Percentiles rank a stretch among this genome's conserved stretches.
Conservation (phyloP, 2,888 invertebrate genomes). For the Cantharis rufa region DNA sequence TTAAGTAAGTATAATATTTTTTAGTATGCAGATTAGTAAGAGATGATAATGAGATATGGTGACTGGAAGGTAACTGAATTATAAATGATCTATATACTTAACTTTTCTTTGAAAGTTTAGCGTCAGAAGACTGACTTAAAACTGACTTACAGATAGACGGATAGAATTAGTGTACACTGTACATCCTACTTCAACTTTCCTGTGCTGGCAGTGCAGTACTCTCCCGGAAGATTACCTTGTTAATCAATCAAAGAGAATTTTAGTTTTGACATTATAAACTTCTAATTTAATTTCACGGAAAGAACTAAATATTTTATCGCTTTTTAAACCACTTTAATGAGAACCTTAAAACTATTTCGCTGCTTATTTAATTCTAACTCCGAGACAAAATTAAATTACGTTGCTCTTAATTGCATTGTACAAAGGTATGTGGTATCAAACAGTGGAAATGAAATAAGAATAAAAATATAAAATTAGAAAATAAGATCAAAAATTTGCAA, state of each 20-base stretch:
- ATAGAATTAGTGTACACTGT: neutral
- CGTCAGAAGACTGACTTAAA: no score
- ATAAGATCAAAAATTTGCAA: neutral
- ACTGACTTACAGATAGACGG: no score
- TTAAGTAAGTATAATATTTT: no score
- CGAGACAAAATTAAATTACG: neutral
- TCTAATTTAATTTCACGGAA: neutral
- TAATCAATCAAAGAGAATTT: neutral
- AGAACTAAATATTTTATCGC: neutral
- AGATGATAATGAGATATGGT: no score
- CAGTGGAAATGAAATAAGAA: neutral
- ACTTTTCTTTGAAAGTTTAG: no score
- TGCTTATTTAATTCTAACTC: neutral
- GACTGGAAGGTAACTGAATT: no score
- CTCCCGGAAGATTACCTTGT: neutral
- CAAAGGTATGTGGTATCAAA: neutral
- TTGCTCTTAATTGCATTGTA: neutral
- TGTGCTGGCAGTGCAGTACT: neutral
- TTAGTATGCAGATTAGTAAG: no score
- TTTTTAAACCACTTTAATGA: neutral
- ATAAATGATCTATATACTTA: no score
- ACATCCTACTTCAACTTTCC: neutral
- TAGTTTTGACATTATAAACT: neutral
- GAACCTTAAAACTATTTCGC: neutral
- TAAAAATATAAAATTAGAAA: neutral